Evolutionary conservation across 2,888 invertebrate species (phyloP).

Genomic region (Tanypteryx hageni): DNA sequence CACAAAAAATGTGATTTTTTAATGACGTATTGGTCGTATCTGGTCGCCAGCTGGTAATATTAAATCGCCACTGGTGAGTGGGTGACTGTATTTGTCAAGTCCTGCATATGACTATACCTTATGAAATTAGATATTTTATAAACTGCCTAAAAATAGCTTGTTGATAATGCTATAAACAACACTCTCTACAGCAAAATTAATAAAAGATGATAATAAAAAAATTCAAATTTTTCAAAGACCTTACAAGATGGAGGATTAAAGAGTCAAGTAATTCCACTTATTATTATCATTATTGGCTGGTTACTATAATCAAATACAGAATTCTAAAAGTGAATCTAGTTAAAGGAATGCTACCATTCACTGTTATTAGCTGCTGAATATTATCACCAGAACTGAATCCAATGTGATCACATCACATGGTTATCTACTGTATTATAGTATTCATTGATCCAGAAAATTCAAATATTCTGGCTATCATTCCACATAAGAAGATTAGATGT

Average conservation of each 20-base stretch:
- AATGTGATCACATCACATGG: no score
- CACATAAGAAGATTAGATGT: not conserved
- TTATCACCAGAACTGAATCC: not conserved
- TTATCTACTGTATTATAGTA: not conserved
- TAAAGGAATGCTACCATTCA: not conserved
- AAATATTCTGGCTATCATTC: not conserved
- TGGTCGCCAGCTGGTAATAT: no score
- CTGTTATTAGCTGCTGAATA: not conserved
- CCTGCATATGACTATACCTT: no score
- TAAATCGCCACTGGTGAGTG: no score
- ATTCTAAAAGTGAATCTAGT: not conserved
- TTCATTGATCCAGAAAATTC: not conserved
- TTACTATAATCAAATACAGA: no score
- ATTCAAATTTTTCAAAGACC: not conserved
- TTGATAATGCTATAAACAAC: no score
- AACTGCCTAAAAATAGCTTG: no score
- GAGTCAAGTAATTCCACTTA: not conserved
- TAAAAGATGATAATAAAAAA: not conserved
- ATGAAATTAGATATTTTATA: no score
- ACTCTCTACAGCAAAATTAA: no score
- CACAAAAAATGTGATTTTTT: no score
- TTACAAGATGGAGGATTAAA: not conserved
- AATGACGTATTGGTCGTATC: no score
- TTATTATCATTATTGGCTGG: not conserved
- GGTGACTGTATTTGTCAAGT: no score